Evolutionary conservation across 2,797 vertebrate species (phyloP).

Genomic region (Mormyrus proboscirostris): DNA sequence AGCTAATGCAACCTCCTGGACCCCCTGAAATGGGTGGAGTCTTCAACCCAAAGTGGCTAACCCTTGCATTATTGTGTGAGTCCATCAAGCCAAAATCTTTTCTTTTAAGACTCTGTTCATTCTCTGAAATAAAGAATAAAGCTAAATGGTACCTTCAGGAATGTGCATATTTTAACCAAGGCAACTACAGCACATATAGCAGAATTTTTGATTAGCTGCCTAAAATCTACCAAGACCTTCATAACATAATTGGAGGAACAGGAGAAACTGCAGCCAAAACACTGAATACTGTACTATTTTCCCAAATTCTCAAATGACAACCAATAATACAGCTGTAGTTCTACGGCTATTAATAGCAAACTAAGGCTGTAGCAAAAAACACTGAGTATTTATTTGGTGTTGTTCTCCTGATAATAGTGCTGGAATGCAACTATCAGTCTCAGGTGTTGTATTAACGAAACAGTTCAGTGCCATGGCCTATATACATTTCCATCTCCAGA

Average conservation of each 20-base stretch:
- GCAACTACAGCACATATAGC: neutral
- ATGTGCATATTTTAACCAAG: neutral
- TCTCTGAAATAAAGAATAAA: neutral
- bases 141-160: neutral
- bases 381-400: neutral
- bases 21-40: neutral
- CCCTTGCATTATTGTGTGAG: neutral
- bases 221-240: neutral
- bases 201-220: neutral
- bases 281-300: neutral
- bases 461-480: neutral
- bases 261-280: neutral
- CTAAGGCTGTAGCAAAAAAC: neutral
- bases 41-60: neutral
- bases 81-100: neutral
- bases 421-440: neutral
- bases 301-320: neutral
- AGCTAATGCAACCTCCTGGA: neutral
- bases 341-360: neutral
- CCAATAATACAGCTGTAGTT: neutral
- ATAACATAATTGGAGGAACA: neutral
- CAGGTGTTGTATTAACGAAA: neutral
- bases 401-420: neutral
- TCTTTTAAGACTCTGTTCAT: neutral
- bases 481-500: neutral